Conservation (phyloP, 2,113 vertebrate species). For the Pao palembangensis region DNA sequence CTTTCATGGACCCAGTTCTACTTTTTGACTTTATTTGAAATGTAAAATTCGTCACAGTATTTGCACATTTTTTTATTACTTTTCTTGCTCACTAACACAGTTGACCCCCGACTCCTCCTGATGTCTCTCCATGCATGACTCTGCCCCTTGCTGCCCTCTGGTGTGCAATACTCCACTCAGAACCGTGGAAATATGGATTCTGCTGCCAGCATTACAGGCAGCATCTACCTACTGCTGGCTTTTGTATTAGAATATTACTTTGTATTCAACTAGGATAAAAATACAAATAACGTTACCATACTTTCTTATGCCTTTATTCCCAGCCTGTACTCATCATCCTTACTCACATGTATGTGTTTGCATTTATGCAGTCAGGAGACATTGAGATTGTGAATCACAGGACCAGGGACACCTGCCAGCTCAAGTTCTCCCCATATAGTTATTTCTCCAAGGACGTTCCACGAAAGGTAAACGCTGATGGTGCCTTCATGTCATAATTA, state of each 20-base stretch:
- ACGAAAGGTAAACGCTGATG: conserved; percentile 81
- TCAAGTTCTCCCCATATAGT: conserved; percentile 97
- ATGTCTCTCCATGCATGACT: background rate
- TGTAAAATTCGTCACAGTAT: too few relatives aligned
- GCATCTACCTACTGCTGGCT: too few relatives aligned
- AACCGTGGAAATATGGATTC: conserved; percentile 9
- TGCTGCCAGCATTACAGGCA: background rate
- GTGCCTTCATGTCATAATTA: background rate
- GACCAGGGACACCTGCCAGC: conserved; percentile 95
- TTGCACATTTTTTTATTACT: background rate
- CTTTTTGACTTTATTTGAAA: background rate
- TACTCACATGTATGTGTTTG: background rate
- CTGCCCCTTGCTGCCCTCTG: background rate
- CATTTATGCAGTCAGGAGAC: conserved; percentile 85
- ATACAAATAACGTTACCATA: background rate
- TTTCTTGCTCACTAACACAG: background rate
- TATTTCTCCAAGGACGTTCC: conserved; percentile 97
- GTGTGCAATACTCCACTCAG: conserved; percentile 4
- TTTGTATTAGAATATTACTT: background rate
- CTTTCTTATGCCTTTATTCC: background rate
- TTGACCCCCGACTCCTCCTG: background rate
- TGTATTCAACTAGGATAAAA: background rate
- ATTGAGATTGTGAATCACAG: conserved; percentile 96
- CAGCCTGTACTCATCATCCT: conserved; percentile 12
- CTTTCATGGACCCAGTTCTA: background rate